Evolutionary conservation across 2,888 invertebrate species (phyloP), one percentile per base, ranked within the genome.

Genomic region (Calephelis perditalis): DNA sequence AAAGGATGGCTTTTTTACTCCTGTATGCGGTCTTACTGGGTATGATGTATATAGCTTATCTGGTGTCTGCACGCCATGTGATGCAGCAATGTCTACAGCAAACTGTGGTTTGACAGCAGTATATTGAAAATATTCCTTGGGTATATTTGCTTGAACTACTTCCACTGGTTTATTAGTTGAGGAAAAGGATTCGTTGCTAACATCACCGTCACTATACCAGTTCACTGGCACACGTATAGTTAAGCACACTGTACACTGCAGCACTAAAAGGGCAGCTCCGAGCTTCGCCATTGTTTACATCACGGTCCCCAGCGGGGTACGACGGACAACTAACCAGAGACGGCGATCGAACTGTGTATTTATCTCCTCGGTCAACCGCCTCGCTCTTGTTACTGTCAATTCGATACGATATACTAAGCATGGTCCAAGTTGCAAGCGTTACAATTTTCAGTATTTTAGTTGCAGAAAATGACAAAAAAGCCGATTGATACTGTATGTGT

Each of bases 341-440:
- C 76, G 72, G 71, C 73, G 77, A 70, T 69, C 68, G 73, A 66
- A 75, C 74, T 81, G 77, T 74, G 80, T 86, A 85, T 91, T 89
- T 91, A 91, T 90, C 81, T 85, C 83, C 84, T 91, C 89, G 87
- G 87, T 84, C 72, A 75, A 75, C 76, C 78, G 82, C 84, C 74
- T 82, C 85, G 84, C 78, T 73, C 82, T 88, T 87, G 79, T 84
- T 73, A 70, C 67, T 66, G 73, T 75, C 81, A 84, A 71, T 73
- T 83, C 84, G 85, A 81, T 85, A 81, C 78, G 78, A 77, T 76
- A 69, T 67, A 60, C 65, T 58, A 58, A 57, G 70, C 47, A 46
- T 73, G 79, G 77, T 64, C 26, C 64, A 81, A 81, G 65, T 26
- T 35, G 54, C 10, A 26, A 70, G 76, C 76, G 76, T 44, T 36